Conservation (phyloP, 2,113 vertebrate genomes). For the Castor canadensis region DNA sequence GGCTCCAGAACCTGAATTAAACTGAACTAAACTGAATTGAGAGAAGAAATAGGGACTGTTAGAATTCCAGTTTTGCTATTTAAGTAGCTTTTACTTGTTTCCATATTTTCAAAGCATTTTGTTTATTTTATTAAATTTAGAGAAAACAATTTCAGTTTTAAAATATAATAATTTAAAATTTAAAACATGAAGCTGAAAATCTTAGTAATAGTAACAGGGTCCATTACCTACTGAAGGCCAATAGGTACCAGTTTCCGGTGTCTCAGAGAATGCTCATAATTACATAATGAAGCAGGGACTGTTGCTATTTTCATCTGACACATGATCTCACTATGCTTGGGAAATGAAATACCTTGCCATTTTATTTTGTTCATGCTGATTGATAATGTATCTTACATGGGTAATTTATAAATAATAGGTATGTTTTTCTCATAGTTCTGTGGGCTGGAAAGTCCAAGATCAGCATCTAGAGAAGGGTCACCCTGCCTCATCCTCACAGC, state of each 20-base stretch:
- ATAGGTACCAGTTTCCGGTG: background rate
- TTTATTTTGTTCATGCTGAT: background rate
- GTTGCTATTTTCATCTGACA: background rate
- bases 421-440: background rate
- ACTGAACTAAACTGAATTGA: background rate
- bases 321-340: background rate
- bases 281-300: background rate
- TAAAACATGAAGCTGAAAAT: background rate
- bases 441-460: background rate
- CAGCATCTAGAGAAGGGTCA: background rate
- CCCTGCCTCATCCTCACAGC: background rate
- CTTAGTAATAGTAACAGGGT: background rate
- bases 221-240: background rate
- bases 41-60: background rate
- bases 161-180: background rate
- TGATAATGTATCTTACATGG: background rate
- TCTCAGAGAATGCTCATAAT: background rate
- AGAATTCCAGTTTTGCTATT: background rate
- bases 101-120: background rate
- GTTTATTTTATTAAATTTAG: background rate
- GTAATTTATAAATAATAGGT: background rate
- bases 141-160: background rate
- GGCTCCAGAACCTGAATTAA: background rate
- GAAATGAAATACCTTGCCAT: background rate
- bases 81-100: background rate